A percentile compares a stretch with the other conserved stretches of the same genome.
Conservation (phyloP, 1,140 invertebrate species). For the Zaprionus vittiger region DNA sequence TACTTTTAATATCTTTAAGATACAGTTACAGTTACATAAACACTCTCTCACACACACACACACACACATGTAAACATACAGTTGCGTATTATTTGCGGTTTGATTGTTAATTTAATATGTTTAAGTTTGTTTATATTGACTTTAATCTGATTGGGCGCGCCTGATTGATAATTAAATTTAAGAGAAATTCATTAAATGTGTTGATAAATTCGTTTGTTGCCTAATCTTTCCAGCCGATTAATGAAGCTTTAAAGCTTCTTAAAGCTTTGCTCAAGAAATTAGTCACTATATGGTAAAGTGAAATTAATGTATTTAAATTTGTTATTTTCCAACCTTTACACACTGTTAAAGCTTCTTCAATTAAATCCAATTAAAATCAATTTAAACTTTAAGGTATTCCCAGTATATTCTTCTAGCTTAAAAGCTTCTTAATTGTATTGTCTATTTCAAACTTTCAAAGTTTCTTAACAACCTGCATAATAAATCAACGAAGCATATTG, state of each 20-base stretch:
- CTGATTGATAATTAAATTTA: constrained; percentile 6
- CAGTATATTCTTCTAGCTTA: no score
- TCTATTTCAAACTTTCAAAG: background rate
- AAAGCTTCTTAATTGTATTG: no score
- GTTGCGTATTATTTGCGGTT: constrained; percentile 15
- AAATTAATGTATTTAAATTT: background rate
- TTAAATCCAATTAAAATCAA: background rate
- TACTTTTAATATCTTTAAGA: constrained; percentile 81
- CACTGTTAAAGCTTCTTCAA: background rate
- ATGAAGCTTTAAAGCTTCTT: constrained; percentile 2
- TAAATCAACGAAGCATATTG: constrained; percentile 3
- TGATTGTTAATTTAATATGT: constrained; percentile 23
- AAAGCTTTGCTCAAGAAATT: background rate
- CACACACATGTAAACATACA: constrained; percentile 22
- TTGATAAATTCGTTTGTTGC: background rate
- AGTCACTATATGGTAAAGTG: background rate
- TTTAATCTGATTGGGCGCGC: constrained; percentile 13
- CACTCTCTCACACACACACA: constrained; percentile 26
- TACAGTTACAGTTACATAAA: constrained; percentile 31
- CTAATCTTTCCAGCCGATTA: background rate
- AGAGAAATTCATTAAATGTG: background rate
- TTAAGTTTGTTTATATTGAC: constrained; percentile 11
- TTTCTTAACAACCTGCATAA: background rate
- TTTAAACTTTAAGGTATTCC: background rate
- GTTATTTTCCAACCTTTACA: background rate